Evolutionary conservation across 2,888 invertebrate genomes (phyloP).

Genomic region (Callosobruchus maculatus): DNA sequence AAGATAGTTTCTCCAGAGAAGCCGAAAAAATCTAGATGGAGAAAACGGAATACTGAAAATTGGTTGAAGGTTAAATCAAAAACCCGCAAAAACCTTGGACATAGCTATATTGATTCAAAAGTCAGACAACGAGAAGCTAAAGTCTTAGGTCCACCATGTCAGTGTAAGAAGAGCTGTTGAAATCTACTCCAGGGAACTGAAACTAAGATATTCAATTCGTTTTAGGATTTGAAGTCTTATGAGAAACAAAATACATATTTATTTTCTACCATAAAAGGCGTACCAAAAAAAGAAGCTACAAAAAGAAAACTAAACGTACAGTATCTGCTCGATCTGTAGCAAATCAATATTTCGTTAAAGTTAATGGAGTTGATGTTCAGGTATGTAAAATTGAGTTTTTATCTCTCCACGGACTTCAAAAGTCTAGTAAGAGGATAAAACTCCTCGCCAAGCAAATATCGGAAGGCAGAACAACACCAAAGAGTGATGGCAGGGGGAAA

Average conservation of each 20-base stretch:
- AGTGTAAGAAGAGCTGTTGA: no score
- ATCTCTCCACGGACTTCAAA: slow-evolving; percentile 8
- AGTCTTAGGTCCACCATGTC: no score
- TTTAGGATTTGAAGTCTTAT: slow-evolving; percentile 4
- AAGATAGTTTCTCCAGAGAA: no score
- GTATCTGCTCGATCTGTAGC: slow-evolving; percentile 10
- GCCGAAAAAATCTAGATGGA: no score
- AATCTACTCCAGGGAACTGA: background rate
- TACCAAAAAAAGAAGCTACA: slow-evolving; percentile 12
- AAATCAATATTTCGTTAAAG: slow-evolving; percentile 14
- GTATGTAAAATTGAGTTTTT: slow-evolving; percentile 12
- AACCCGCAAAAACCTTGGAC: no score
- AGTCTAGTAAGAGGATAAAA: slow-evolving; percentile 8
- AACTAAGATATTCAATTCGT: background rate
- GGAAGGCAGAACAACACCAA: slow-evolving; percentile 11
- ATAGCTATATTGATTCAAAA: no score
- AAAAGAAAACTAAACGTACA: slow-evolving; percentile 18
- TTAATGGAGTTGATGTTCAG: slow-evolving; percentile 11
- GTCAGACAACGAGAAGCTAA: no score
- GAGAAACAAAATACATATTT: slow-evolving; percentile 21
- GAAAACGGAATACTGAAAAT: no score
- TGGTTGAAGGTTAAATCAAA: no score
- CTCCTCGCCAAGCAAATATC: slow-evolving; percentile 11
- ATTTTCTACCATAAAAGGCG: slow-evolving; percentile 9
- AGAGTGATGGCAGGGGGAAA: slow-evolving; percentile 13